phyloP scores from a whole-genome alignment of 2,113 vertebrate species.

The Smithornis capensis region DNA sequence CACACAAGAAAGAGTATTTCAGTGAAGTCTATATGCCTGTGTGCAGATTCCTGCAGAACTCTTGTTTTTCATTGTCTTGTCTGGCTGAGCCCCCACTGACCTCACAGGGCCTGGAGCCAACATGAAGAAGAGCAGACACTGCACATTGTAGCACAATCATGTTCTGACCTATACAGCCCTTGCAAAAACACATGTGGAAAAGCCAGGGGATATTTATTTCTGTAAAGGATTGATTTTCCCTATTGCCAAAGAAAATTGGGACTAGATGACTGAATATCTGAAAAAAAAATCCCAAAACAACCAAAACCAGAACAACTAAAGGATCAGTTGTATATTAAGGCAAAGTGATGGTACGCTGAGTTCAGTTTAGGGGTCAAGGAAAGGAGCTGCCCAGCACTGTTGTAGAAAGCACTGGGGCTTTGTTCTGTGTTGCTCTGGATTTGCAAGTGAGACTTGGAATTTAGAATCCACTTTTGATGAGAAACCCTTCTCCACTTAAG shows the following conservation, averaged over 20 bases:
- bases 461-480: background rate
- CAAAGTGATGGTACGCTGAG: background rate
- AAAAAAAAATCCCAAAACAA: background rate
- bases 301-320: background rate
- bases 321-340: background rate
- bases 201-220: background rate
- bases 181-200: background rate
- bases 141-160: background rate
- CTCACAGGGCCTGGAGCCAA: background rate
- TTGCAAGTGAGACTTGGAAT: background rate
- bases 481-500: background rate
- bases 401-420: background rate
- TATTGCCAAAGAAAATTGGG: background rate
- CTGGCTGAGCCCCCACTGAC: background rate
- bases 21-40: background rate
- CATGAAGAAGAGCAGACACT: background rate
- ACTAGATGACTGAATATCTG: background rate
- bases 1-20: background rate
- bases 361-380: background rate
- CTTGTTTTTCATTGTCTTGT: background rate
- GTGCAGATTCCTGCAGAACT: background rate
- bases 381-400: background rate
- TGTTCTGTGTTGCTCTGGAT: background rate
- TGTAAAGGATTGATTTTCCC: background rate
- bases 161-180: background rate